Evolutionary conservation across 2,113 vertebrate genomes (phyloP).

Genomic region (Melanerpes aurifrons): DNA sequence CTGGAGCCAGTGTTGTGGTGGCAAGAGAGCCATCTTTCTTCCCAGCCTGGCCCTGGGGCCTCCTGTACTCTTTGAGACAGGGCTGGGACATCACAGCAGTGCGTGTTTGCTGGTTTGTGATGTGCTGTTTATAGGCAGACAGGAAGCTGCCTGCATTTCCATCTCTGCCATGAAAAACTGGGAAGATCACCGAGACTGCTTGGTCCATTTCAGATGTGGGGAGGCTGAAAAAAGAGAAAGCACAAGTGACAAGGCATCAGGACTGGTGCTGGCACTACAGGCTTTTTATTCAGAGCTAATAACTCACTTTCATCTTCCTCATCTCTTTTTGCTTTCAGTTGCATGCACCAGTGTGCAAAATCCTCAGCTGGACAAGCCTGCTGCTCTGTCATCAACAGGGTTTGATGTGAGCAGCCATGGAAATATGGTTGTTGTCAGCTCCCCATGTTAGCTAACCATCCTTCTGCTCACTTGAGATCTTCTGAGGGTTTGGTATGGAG

Average conservation of each 20-base stretch:
- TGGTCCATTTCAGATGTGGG: background rate
- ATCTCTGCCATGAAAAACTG: background rate
- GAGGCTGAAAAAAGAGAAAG: background rate
- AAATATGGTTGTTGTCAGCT: background rate
- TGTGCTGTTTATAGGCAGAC: background rate
- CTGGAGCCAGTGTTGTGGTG: slow-evolving; percentile 30
- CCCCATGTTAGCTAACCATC: background rate
- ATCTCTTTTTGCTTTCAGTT: background rate
- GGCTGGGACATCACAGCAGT: background rate
- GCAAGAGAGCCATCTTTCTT: background rate
- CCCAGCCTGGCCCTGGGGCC: slow-evolving; percentile 10
- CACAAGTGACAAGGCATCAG: background rate
- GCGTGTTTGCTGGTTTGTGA: background rate
- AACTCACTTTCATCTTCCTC: background rate
- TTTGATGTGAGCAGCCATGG: background rate
- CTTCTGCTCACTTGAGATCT: background rate
- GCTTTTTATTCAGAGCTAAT: background rate
- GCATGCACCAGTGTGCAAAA: background rate
- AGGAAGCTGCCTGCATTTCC: background rate
- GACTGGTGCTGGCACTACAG: background rate
- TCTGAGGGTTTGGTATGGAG: background rate
- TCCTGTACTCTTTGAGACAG: background rate
- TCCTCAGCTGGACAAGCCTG: background rate
- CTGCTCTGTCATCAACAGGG: background rate
- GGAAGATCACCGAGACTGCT: background rate